A percentile compares a stretch with the other conserved stretches of the same genome.
Conservation (phyloP, 2,797 vertebrate species). For the Falco naumanni region DNA sequence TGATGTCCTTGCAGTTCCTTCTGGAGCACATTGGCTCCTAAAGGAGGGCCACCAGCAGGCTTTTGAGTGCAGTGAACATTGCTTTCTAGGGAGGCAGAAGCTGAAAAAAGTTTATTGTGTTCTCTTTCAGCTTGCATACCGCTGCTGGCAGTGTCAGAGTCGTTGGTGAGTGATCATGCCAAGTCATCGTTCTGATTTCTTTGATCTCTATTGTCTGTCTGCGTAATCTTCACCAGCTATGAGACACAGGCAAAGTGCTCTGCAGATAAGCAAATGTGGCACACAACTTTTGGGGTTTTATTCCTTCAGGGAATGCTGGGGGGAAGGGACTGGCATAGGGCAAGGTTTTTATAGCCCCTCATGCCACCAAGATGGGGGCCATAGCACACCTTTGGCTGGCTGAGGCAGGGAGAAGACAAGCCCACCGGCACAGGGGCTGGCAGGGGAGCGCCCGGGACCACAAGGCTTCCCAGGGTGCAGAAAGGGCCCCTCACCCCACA, state of each 20-base stretch:
- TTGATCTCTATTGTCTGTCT: slow-evolving; percentile 52
- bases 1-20: too few relatives aligned
- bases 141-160: slow-evolving; percentile 50
- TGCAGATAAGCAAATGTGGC: background rate
- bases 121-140: slow-evolving; percentile 58
- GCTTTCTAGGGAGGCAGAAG: slow-evolving; percentile 63
- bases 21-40: background rate
- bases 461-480: background rate
- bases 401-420: background rate
- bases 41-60: background rate
- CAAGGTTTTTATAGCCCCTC: background rate
- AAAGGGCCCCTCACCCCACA: accelerated
- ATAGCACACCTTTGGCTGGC: background rate
- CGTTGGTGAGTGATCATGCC: background rate
- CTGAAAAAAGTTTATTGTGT: slow-evolving; percentile 60
- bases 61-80: background rate
- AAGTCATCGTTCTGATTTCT: slow-evolving; percentile 58
- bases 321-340: background rate
- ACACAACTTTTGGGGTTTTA: background rate
- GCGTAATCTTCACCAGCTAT: slow-evolving; percentile 46
- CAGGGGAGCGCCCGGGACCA: background rate
- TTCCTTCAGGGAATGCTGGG: accelerated
- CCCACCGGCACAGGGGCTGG: accelerated
- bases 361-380: accelerated
- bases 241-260: accelerated